Base-by-base conservation (phyloP, 2,888 invertebrate species). In the Lagria hirta region DNA sequence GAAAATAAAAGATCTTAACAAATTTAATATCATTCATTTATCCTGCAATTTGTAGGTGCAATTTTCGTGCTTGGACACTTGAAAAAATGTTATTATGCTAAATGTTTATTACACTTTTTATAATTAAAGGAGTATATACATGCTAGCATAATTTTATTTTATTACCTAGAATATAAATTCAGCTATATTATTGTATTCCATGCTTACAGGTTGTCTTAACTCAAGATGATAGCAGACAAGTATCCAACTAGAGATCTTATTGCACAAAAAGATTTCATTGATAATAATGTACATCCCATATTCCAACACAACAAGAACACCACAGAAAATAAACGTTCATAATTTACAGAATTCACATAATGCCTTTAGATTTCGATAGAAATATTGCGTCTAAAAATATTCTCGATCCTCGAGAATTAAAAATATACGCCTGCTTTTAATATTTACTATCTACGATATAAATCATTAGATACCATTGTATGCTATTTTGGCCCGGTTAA, bases 171-270 rank as follows among this genome's bases (percentile, higher is more conserved):
- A 15, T 26, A 29, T 43, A 37, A 43, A 37, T 43, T 32, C 8
- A 18, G 13, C 18, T 7, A 12, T 35, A 12, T 26, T 12, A 17
- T 15, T 22, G 32, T 30, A 40, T 12, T 29, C 13, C 15, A 17
- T 14, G 16, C 29, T 15, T 38, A 29, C 24, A 43, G 37, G 43
- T 37, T 29, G 43, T 37, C 37, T 43, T 43, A 43, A 43, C 43
- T 43, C 43, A 43, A 35, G 37, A 37, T 37, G 43, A 37, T 36
- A 23, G 36, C 30, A 27, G 43, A 37, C 32, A 42, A 43, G 13
- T 27, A 12, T 27, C 12, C 10, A 14, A n/a, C 37, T 37, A 20
- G 21, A 43, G 43, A 43, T 37, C 43, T 43, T 43, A 21, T 43
- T 43, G 43, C 32, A 43, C 32, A 37, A 28, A 38, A 38, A 32